Base-by-base conservation (phyloP, 2,888 invertebrate genomes). In the Tolmerus cingulatus region DNA sequence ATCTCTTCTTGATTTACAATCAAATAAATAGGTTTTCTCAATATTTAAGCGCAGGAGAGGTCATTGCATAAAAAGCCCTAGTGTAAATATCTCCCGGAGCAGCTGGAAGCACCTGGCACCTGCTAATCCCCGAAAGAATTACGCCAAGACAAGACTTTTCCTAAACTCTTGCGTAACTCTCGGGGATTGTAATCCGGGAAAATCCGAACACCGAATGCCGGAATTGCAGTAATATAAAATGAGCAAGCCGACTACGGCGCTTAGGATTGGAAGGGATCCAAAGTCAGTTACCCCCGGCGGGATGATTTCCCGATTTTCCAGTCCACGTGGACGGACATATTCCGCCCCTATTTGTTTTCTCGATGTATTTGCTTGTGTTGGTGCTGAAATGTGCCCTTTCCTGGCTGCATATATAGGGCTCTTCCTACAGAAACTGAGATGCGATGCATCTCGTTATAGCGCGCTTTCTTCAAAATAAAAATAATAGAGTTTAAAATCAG, bases 311-410 rank as follows among this genome's bases (percentile, higher is more conserved):
- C 66, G 27, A n/a, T 19, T 19, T 84, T 84, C 66, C 82, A 84
- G 66, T 66, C 82, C 82, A 84, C 82, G 82, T 84, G 82, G 27
- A 27, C 77, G 37, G 37, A 0, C 16, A 82, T 23, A 27, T 30
- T 66, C 82, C 82, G 77, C 40, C 30, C 55, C 66, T 23, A 66
- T 57, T 84, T 66, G 55, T 66, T 84, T 66, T 84, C 82, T 84
- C 46, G 37, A 66, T n/a, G 27, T 23, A 1, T 66, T 40, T 30
- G 1, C 1, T 0, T 34, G 77, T 77, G 7, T 27, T 77, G 4
- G 77, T 77, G n/a, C 16, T 16, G 19, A 77, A 30, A 34, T 77
- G 77, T 16, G 40, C 40, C 30, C 40, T 74, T 30, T 30, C 14
- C 74, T 34, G 14, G 16, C 16, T 46, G 14, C 43, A 46, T 30